phyloP scores from a whole-genome alignment of 2,113 vertebrate genomes.

The Microcebus ravelobensis region DNA sequence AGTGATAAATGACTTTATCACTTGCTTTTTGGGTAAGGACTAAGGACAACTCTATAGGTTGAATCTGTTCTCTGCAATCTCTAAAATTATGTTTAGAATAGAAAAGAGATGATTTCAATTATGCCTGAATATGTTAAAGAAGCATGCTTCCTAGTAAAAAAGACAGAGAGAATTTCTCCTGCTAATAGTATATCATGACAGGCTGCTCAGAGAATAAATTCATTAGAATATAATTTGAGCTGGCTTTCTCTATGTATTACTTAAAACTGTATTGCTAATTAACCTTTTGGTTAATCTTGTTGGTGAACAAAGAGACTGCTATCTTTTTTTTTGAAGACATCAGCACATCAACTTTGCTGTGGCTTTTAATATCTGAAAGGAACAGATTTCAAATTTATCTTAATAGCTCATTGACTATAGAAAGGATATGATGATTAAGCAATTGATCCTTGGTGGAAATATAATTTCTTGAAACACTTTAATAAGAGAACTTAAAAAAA shows the following conservation, averaged over 20 bases:
- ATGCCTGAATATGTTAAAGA: neutral
- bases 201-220: neutral
- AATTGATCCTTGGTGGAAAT: neutral
- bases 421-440: neutral
- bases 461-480: slow-evolving; percentile 29
- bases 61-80: neutral
- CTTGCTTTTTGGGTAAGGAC: neutral
- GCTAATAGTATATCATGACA: neutral
- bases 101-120: neutral
- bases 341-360: neutral
- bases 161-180: neutral
- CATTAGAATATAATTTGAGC: neutral
- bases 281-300: neutral
- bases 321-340: neutral
- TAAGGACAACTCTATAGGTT: neutral
- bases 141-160: neutral
- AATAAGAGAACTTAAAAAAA: neutral
- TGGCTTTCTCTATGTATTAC: neutral
- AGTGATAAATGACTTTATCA: neutral
- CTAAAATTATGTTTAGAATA: neutral
- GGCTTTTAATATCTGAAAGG: neutral
- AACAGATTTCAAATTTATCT: neutral
- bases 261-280: neutral
- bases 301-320: neutral
- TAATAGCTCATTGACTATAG: neutral